phyloP scores from a whole-genome alignment of 2,113 vertebrate species.

The Orthonyx spaldingii region DNA sequence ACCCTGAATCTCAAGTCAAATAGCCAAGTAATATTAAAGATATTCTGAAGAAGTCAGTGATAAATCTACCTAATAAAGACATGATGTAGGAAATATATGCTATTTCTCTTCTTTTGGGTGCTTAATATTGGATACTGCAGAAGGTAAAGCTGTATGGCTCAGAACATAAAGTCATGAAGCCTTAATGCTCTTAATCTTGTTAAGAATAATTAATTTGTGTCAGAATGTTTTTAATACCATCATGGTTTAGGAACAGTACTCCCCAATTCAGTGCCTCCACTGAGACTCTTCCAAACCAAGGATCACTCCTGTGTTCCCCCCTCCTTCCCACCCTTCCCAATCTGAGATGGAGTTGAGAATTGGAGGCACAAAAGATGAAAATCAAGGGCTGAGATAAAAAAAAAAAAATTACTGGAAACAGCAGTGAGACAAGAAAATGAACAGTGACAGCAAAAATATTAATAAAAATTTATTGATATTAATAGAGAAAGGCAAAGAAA shows the following conservation, averaged over 20 bases:
- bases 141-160: background rate
- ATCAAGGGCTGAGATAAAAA: background rate
- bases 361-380: background rate
- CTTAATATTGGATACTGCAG: background rate
- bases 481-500: background rate
- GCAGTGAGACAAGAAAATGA: background rate
- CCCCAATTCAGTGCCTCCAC: background rate
- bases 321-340: fast-evolving
- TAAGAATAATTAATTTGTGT: background rate
- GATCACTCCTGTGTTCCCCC: fast-evolving
- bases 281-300: background rate
- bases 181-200: background rate
- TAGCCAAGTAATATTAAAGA: background rate
- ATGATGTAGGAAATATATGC: background rate
- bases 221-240: background rate
- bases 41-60: background rate
- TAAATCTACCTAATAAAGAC: background rate
- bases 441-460: background rate
- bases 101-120: background rate
- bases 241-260: background rate
- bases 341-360: background rate
- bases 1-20: background rate
- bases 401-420: background rate
- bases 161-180: background rate
- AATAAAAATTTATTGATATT: background rate